Base-by-base conservation (phyloP, 1,140 invertebrate species). In the Drosophila bocki region DNA sequence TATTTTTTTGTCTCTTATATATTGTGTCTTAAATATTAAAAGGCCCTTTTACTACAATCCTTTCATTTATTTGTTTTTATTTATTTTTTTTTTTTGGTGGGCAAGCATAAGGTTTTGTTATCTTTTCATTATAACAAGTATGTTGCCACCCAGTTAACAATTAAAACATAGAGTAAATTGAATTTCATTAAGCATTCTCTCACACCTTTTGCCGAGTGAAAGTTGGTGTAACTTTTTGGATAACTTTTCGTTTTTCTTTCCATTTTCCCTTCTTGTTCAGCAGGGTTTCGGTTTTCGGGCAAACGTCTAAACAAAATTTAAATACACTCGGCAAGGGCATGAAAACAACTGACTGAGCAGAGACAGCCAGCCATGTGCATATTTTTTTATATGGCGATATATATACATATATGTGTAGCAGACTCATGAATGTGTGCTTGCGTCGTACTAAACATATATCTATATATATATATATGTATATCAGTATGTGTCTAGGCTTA, bases 331-430 rank as follows among this genome's bases (percentile, higher is more conserved):
- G 48, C 50, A 45, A 70, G 67, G 63, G 67, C 48, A 70, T 67
- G 17, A 54, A 57, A 57, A 70, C 65, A 61, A 71, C 70, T 61
- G 63, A 70, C 71, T 56, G 70, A 81, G 72, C 62, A 76, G 48
- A 65, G 58, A 77, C 53, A 56, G 68, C 50, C 75, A 82, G 63
- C 70, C 76, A 74, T 78, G 65, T 78, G 79, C 60, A 79, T 74
- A 81, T 65, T 61, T 72, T 65, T 71, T 69, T 78, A 61, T 71
- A 64, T 76, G 64, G 41, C 41, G 29, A 74, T 33, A 41, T 45
- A 61, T 77, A 54, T 35, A 32, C 63, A 39, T 39, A 47, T 45
- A 62, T 61, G 35, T 22, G 50, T 19, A 48, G 17, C 7, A n/a
- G 48, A 50, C 65, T 71, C 51, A 48, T 26, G 50, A 41, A 60